Evolutionary conservation across 2,888 invertebrate species (phyloP).

Genomic region (Parochlus steinenii): DNA sequence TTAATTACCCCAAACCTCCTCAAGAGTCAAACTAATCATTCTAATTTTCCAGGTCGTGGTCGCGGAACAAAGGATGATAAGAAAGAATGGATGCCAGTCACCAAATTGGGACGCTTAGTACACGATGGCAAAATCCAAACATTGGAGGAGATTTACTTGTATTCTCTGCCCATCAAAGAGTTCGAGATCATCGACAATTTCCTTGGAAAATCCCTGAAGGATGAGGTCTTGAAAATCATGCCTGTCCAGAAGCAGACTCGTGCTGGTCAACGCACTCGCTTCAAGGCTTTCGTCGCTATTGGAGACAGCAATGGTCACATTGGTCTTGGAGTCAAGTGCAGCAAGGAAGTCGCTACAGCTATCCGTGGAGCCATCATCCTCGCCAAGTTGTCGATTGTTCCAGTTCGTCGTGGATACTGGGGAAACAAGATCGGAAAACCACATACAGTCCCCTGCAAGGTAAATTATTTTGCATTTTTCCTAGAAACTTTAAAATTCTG

Average conservation of each 20-base stretch:
- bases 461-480: constrained; percentile 25
- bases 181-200: constrained; percentile 98
- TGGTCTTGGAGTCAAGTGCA: constrained; percentile 97
- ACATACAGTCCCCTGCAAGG: constrained; percentile 99
- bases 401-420: constrained; percentile 98
- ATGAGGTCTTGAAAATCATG: constrained; percentile 99
- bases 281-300: constrained; percentile 91
- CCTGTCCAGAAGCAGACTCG: constrained; percentile 99
- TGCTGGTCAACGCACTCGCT: constrained; percentile 98
- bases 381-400: constrained; percentile 94
- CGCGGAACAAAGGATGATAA: constrained; percentile 85
- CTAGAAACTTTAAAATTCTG: constrained; percentile 1
- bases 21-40: constrained; percentile 30
- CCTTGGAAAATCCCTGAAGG: constrained; percentile 80
- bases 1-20: too few relatives aligned
- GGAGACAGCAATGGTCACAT: constrained; percentile 98
- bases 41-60: too few relatives aligned
- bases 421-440: constrained; percentile 99
- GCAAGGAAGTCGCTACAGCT: constrained; percentile 99
- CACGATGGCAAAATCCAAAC: constrained; percentile 90
- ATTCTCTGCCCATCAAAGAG: constrained; percentile 98
- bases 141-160: constrained; percentile 94
- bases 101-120: constrained; percentile 93
- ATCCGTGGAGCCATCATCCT: constrained; percentile 98
- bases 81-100: constrained; percentile 98